These are phyloP conservation scores for Gila orcuttii DNA, from an alignment of 2,113 vertebrate genomes.

Conservation along the genomic window DNA sequence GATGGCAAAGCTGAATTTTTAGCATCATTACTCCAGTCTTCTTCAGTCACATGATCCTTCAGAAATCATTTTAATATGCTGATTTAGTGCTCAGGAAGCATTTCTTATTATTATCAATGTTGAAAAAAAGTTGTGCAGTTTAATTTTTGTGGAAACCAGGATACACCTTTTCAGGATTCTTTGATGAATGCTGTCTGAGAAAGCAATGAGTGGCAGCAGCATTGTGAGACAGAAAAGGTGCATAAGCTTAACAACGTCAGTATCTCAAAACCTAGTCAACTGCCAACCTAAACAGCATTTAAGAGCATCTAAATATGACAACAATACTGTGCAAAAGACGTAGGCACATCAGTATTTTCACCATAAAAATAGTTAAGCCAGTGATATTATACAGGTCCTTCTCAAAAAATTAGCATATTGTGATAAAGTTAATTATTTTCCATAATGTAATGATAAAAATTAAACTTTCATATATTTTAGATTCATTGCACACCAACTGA, in stretches of 20 bases:
- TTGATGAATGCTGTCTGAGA: not conserved
- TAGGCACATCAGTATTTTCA: no score
- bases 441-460: no score
- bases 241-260: not conserved
- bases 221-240: slow-evolving; percentile 32
- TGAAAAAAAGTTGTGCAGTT: not conserved
- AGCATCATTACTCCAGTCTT: not conserved
- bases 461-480: no score
- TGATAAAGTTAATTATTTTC: no score
- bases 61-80: not conserved
- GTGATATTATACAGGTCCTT: no score
- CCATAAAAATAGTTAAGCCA: no score
- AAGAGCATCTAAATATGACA: not conserved
- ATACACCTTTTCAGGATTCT: not conserved
- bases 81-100: not conserved
- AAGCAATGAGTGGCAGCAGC: slow-evolving; percentile 49
- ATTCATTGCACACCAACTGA: no score
- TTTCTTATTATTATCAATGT: not conserved
- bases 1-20: not conserved
- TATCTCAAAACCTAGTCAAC: not conserved
- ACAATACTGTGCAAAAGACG: no score
- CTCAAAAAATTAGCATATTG: no score
- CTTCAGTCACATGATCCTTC: not conserved
- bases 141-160: not conserved
- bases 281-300: not conserved